A percentile compares a stretch with the other conserved stretches of the same genome.
These are phyloP conservation scores for Nezara viridula DNA, from an alignment of 2,888 invertebrate species.

Conservation along the genomic window DNA sequence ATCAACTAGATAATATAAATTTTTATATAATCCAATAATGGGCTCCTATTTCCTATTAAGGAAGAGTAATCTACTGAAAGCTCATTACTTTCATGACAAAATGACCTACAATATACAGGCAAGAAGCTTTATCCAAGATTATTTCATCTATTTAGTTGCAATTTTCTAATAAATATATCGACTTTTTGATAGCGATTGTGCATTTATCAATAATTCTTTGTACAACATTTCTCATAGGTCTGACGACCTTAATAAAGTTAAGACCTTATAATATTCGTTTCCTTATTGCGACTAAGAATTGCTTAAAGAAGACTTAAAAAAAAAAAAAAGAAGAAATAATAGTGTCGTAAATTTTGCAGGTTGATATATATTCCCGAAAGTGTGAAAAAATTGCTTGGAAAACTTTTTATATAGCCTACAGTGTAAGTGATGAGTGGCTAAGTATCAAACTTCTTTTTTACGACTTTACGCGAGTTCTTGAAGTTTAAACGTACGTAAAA, in stretches of 20 bases:
- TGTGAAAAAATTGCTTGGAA: background rate
- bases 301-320: background rate
- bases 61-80: background rate
- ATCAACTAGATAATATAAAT: background rate
- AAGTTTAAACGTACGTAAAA: no score
- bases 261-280: background rate
- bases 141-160: background rate
- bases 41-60: background rate
- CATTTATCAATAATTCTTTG: background rate
- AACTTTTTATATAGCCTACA: no score
- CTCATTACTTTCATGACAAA: background rate
- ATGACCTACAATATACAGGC: background rate
- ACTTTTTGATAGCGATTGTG: background rate
- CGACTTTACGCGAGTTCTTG: no score
- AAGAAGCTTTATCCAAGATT: background rate
- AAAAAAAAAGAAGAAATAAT: no score
- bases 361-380: background rate
- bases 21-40: background rate
- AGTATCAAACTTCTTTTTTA: no score
- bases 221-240: background rate
- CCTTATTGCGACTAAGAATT: background rate
- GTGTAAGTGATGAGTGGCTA: no score
- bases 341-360: background rate
- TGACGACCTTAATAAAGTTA: background rate
- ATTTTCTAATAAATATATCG: no score